phyloP scores from a whole-genome alignment of 2,797 vertebrate genomes.

The Sebastes matsubarae region DNA sequence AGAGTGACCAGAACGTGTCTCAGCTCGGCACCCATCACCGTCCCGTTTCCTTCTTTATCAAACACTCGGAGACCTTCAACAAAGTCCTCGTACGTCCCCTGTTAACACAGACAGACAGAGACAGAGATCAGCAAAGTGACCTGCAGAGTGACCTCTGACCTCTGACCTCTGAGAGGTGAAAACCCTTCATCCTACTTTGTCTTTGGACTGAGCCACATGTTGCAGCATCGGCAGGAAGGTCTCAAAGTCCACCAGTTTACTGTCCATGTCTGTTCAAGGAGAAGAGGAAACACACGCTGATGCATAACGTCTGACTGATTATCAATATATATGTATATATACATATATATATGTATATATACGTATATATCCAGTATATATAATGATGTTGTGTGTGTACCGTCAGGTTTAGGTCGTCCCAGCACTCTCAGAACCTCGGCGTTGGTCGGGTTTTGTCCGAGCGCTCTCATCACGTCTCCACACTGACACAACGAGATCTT shows the following conservation, averaged over 20 bases:
- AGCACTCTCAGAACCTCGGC: neutral
- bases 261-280: constrained; percentile 25
- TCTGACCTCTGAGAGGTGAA: neutral
- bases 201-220: constrained; percentile 33
- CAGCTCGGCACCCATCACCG: constrained; percentile 39
- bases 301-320: neutral
- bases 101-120: neutral
- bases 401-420: neutral
- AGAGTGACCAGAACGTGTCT: constrained; percentile 37
- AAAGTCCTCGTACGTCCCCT: neutral
- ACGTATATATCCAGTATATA: neutral
- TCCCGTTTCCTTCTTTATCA: constrained; percentile 49
- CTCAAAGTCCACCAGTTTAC: constrained; percentile 39
- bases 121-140: neutral
- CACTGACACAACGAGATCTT: constrained; percentile 88
- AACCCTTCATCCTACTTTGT: constrained; percentile 6
- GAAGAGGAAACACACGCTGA: neutral
- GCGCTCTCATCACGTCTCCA: constrained; percentile 86
- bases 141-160: neutral
- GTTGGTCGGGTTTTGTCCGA: constrained; percentile 86
- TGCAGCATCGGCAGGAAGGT: constrained; percentile 39
- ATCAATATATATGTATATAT: neutral
- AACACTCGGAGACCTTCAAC: constrained; percentile 28
- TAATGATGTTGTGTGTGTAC: too few relatives aligned
- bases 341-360: too few relatives aligned